Base-by-base conservation (phyloP, 2,797 vertebrate species). In the Cyprinella venusta region DNA sequence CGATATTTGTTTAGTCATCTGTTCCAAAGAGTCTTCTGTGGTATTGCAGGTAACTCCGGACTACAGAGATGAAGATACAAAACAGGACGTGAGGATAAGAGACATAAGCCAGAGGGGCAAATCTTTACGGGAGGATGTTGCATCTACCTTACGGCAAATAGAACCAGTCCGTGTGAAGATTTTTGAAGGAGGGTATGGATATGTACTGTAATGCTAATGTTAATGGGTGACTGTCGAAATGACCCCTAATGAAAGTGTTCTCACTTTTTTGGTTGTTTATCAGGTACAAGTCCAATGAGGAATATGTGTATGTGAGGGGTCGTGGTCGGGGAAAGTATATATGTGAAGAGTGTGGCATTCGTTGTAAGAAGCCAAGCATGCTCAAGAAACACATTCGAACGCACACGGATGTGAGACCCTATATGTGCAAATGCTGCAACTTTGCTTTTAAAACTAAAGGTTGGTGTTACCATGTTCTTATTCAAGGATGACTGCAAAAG, bases 391-490 rank as follows among this genome's bases (percentile, higher is more conserved):
- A 99, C 90, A 99, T 99, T 89, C 96, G 98, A 77, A 99, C 98
- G 38, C 98, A 99, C 79, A 99, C 98, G 1, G 98, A 99, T 40
- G 96, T 99, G 81, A 94, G 98, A 86, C 98, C 98, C 36, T 99
- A 99, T 6, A 95, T 99, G 87, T 99, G 98, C 96, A 97, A 97
- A 91, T 92, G 97, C 91, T 99, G 98, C 93, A 99, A 98, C 92
- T 99, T 99, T 59, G 98, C 98, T 89, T 99, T 99, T 91, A 99
- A 99, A 94, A 99, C 98, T 64, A 99, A 99, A 99, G 98, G 98
- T 99, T 93, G 8, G 88, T 82, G 68, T 76, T 54, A 67, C 9
- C 6, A 71, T 63, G 8, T 52, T 64, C 38, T 63, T n/a, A 40
- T 76, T 38, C 15, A n/a, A n/a, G 45, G 40, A 52, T 63, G 12